These are phyloP conservation scores for Homarus americanus DNA, from an alignment of 1,140 invertebrate genomes.

Conservation along the genomic window DNA sequence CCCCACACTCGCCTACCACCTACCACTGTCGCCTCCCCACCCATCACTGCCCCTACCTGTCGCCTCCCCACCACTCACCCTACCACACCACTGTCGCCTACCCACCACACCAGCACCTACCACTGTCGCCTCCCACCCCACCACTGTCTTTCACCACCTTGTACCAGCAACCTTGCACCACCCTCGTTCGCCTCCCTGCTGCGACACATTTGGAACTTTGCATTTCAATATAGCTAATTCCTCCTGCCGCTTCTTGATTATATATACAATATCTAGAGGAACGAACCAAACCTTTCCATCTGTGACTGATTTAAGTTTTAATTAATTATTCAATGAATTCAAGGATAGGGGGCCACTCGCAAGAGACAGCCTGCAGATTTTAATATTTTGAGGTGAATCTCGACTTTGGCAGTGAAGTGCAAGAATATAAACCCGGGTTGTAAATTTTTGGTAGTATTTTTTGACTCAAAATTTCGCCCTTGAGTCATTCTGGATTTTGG, in stretches of 20 bases:
- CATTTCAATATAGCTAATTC: slow-evolving; percentile 68
- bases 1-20: background rate
- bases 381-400: slow-evolving; percentile 11
- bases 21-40: background rate
- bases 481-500: too few species aligned
- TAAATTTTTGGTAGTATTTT: too few species aligned
- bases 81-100: background rate
- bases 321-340: slow-evolving; percentile 70
- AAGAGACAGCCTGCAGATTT: slow-evolving; percentile 13
- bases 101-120: background rate
- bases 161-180: background rate
- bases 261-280: slow-evolving; percentile 70
- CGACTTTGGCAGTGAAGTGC: background rate
- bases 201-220: slow-evolving; percentile 29
- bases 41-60: background rate
- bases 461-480: too few species aligned
- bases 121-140: background rate
- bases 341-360: background rate
- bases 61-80: background rate
- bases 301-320: slow-evolving; percentile 72
- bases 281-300: slow-evolving; percentile 63
- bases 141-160: too few species aligned
- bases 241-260: slow-evolving; percentile 44
- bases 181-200: background rate
- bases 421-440: too few species aligned